Evolutionary conservation across 2,888 invertebrate genomes (phyloP).

Genomic region (Andrena chrysosceles): DNA sequence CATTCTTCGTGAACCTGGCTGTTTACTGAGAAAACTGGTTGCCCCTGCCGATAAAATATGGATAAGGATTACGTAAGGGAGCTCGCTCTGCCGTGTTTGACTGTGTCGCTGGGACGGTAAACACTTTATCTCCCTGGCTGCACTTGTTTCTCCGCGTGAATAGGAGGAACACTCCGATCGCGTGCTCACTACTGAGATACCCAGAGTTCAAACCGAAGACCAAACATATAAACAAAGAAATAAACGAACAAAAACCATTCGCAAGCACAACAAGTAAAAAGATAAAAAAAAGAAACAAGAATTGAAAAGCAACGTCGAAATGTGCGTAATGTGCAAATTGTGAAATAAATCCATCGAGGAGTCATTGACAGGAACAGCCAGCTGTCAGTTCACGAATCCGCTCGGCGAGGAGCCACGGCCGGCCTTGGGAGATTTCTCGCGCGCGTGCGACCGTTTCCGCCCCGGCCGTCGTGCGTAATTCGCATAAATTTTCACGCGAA

Average conservation of each 20-base stretch:
- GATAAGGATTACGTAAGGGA: slow-evolving; percentile 48
- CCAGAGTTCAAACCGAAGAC: too few relatives aligned
- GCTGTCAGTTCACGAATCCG: neutral
- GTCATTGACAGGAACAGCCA: slow-evolving; percentile 2
- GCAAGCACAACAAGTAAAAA: neutral
- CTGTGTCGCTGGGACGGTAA: slow-evolving; percentile 5
- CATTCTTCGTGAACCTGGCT: slow-evolving; percentile 23
- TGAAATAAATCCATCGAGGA: neutral
- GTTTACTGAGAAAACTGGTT: slow-evolving; percentile 34
- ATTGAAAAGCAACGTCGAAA: neutral
- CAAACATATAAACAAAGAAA: too few relatives aligned
- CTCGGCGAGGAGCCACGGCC: neutral
- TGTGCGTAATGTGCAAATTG: neutral
- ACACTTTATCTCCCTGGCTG: neutral
- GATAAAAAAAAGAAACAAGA: too few relatives aligned
- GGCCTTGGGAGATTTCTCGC: slow-evolving; percentile 13
- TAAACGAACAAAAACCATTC: too few relatives aligned
- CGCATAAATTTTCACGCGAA: slow-evolving; percentile 43
- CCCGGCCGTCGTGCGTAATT: slow-evolving; percentile 16
- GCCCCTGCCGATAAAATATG: slow-evolving; percentile 41
- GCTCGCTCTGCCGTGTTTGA: neutral
- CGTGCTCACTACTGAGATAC: neutral
- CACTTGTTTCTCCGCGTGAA: neutral
- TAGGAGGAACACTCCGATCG: neutral
- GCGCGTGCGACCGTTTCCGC: slow-evolving; percentile 43